Evolutionary conservation across 2,113 vertebrate species (phyloP), one percentile per base, ranked within the genome.

Genomic region (Lycocorax pyrrhopterus): DNA sequence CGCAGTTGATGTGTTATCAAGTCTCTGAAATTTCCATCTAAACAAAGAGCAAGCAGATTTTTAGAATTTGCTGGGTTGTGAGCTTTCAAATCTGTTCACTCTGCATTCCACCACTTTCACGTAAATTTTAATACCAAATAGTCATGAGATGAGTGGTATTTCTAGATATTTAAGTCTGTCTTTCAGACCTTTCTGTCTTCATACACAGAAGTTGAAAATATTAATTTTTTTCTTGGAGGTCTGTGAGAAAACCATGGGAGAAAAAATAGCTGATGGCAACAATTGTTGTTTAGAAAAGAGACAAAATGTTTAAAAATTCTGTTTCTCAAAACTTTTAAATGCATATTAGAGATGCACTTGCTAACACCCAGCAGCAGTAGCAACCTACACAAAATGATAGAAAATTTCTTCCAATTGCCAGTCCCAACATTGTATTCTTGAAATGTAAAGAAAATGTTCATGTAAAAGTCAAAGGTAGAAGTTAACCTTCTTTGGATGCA

Each of bases 21-120:
- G 72, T 63, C 87, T 75, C 90, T 91, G 91, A 96, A 96, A 95
- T 95, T 93, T 91, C 76, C 84, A 95, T 93, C 92, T 92, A 97
- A 96, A 97, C 96, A 97, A 97, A 97, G 84, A 88, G 92, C 81
- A 25, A 94, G 79, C 66, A 92, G 89, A 80, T 64, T 96, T 97
- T 86, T 75, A 93, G 88, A 94, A 91, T 91, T 90, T 86, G 84
- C 85, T 91, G 89, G 80, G 84, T 85, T 96, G 78, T 92, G 92
- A 96, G 91, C 89, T 87, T 89, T 90, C 90, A 78, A 95, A 96
- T 96, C 96, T 97, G 96, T 86, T 96, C 94, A 55, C 51, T 39
- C 78, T 84, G 87, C 74, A 20, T 75, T 88, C 67, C 73, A 81
- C 33, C 26, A 67, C 67, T 92, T 88, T 46, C 69, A 92, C 0